phyloP scores from a whole-genome alignment of 1,140 invertebrate genomes.

The Zaprionus taronus region DNA sequence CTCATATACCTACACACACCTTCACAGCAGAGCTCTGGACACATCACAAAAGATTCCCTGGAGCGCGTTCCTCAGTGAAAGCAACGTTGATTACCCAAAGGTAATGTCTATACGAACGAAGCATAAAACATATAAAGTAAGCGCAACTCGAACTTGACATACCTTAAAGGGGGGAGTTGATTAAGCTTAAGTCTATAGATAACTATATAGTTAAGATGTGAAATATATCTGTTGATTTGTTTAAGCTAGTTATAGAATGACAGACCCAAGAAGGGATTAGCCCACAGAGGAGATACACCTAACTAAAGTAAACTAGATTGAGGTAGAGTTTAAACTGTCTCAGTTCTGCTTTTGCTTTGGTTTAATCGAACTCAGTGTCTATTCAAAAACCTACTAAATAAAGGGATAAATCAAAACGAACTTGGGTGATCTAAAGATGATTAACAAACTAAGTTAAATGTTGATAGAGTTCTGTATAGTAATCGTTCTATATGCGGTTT shows the following conservation, averaged over 20 bases:
- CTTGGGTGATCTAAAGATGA: too few relatives aligned
- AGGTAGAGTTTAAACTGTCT: too few relatives aligned
- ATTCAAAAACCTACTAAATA: too few relatives aligned
- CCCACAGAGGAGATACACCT: neutral
- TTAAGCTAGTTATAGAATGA: neutral
- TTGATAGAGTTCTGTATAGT: too few relatives aligned
- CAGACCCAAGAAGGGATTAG: too few relatives aligned
- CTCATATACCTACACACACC: constrained; percentile 16
- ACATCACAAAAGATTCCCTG: constrained; percentile 29
- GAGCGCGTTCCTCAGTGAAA: constrained; percentile 28
- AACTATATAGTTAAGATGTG: neutral
- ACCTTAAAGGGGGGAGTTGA: neutral
- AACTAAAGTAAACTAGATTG: neutral
- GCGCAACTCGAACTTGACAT: constrained; percentile 1
- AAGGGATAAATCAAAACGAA: too few relatives aligned
- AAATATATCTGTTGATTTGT: neutral
- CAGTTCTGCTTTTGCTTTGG: neutral
- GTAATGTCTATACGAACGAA: constrained; percentile 43
- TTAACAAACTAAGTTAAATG: too few relatives aligned
- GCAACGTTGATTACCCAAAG: constrained; percentile 75
- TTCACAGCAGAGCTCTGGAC: constrained; percentile 17
- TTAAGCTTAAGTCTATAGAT: neutral
- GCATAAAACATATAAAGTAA: constrained; percentile 9
- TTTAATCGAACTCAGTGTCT: too few relatives aligned
- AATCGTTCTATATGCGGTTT: too few relatives aligned